These are phyloP conservation scores for Lordiphosa andalusiaca DNA, from an alignment of 2,888 invertebrate genomes.

Conservation along the genomic window DNA sequence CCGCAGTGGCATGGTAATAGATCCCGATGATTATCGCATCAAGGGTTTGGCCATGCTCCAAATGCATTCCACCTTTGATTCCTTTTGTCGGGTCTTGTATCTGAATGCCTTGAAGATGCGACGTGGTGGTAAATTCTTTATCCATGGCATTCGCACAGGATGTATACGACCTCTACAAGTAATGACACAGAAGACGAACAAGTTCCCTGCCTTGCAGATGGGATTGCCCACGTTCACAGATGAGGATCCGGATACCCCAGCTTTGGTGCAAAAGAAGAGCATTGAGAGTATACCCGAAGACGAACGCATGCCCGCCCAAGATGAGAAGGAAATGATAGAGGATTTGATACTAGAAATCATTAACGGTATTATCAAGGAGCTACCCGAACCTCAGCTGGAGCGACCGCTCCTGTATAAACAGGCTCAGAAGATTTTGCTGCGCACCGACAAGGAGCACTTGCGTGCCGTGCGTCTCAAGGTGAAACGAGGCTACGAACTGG, in stretches of 20 bases:
- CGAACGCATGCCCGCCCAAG: conserved; percentile 60
- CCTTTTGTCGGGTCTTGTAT: conserved; percentile 82
- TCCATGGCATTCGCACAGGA: conserved; percentile 83
- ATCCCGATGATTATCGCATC: conserved; percentile 79
- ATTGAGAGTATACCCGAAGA: conserved; percentile 70
- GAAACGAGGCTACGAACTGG: conserved; percentile 73
- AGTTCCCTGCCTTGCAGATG: conserved; percentile 65
- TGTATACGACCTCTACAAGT: conserved; percentile 71
- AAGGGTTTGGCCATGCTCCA: conserved; percentile 83
- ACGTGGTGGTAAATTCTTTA: conserved; percentile 77
- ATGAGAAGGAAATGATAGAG: conserved; percentile 63
- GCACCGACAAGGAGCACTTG: conserved; percentile 72
- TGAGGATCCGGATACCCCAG: conserved; percentile 29
- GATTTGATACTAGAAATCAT: conserved; percentile 60
- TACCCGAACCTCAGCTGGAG: conserved; percentile 42
- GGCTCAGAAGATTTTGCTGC: conserved; percentile 72
- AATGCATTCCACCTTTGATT: conserved; percentile 83
- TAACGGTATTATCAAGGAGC: conserved; percentile 51
- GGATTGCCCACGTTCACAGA: conserved; percentile 59
- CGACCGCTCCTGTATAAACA: conserved; percentile 56
- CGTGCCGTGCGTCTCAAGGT: conserved; percentile 65
- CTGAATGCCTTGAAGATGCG: conserved; percentile 80
- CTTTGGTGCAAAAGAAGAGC: conserved; percentile 59
- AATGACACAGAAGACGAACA: conserved; percentile 52
- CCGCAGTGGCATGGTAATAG: conserved; percentile 82